A percentile compares a stretch with the other conserved stretches of the same genome.
Evolutionary conservation across 2,113 vertebrate species (phyloP).

Genomic region (Pavo muticus): DNA sequence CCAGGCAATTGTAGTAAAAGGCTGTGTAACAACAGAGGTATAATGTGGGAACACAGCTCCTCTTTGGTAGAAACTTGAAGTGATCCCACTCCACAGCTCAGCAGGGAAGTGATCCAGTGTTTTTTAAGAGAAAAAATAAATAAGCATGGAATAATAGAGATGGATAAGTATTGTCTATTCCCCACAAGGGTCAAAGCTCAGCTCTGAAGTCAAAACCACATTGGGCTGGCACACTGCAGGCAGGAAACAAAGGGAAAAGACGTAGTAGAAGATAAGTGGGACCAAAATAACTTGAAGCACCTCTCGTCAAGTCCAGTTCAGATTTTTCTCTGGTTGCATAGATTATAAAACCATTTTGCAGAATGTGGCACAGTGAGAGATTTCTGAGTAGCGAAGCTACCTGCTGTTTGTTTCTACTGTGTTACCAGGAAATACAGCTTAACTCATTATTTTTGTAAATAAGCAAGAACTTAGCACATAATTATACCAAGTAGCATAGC

Average conservation of each 20-base stretch:
- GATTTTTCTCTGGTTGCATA: not conserved
- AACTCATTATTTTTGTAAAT: slow-evolving; percentile 28
- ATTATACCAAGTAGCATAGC: not conserved
- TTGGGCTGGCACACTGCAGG: not conserved
- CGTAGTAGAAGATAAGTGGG: not conserved
- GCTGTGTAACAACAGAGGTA: not conserved
- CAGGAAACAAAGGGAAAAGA: not conserved
- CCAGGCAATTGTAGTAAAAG: not conserved
- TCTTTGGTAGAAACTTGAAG: not conserved
- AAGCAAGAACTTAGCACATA: not conserved
- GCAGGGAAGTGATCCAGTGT: not conserved
- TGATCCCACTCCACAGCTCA: not conserved
- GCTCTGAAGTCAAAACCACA: not conserved
- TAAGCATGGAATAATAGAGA: not conserved
- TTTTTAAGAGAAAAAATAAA: not conserved
- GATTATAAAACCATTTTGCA: not conserved
- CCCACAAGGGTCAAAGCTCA: not conserved
- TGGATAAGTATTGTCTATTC: not conserved
- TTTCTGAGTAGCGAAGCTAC: slow-evolving; percentile 1
- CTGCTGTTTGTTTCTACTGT: slow-evolving; percentile 43
- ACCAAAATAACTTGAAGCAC: not conserved
- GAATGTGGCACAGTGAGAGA: not conserved
- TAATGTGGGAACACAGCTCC: not conserved
- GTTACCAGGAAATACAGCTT: slow-evolving; percentile 12
- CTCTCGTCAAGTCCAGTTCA: not conserved